These are phyloP conservation scores for Papio anubis DNA, from an alignment of 2,113 vertebrate genomes.

Conservation along the genomic window DNA sequence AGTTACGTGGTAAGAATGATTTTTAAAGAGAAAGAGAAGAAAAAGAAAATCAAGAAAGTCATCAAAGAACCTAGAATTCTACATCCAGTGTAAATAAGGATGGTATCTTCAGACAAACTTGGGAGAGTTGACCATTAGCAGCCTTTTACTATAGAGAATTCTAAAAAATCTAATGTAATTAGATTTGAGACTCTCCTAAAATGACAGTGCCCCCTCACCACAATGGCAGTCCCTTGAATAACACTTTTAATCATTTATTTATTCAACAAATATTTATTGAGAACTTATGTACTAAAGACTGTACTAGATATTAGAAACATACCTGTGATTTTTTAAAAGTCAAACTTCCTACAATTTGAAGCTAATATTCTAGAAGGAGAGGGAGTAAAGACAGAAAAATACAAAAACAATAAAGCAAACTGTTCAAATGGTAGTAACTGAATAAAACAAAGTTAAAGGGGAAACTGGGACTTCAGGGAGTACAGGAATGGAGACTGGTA, in stretches of 20 bases:
- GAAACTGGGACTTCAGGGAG: neutral
- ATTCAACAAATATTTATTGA: slow-evolving; percentile 16
- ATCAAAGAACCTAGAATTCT: no score
- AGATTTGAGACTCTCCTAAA: neutral
- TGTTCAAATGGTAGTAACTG: neutral
- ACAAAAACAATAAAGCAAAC: neutral
- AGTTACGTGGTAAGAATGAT: neutral
- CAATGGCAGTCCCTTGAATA: neutral
- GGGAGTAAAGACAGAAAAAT: neutral
- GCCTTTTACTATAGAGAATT: neutral
- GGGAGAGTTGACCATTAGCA: no score
- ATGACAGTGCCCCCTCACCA: neutral
- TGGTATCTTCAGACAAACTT: no score
- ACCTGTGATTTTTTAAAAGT: neutral
- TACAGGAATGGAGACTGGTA: neutral
- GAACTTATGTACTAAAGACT: neutral
- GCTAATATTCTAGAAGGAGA: neutral
- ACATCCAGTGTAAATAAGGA: no score
- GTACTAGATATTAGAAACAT: neutral
- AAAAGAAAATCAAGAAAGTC: neutral
- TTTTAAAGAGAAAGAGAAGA: neutral
- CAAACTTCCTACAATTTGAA: neutral
- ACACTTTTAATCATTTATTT: neutral
- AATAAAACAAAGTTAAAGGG: neutral
- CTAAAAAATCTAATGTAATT: neutral